Evolutionary conservation across 2,797 vertebrate species (phyloP).

Genomic region (Heliangelus exortis): DNA sequence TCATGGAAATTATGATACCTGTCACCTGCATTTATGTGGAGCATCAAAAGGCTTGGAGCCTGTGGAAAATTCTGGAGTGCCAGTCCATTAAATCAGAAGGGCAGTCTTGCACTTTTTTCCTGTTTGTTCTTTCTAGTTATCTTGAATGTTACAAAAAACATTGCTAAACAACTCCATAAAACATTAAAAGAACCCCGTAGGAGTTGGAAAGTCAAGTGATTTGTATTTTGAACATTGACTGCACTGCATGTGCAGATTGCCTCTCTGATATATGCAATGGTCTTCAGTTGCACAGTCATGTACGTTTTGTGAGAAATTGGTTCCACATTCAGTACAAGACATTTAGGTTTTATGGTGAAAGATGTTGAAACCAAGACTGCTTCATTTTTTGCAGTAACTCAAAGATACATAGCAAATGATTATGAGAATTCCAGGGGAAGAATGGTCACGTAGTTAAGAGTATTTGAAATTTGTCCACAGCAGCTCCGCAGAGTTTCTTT

Average conservation of each 20-base stretch:
- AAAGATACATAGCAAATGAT: background rate
- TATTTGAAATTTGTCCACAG: slow-evolving; percentile 1
- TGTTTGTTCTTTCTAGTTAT: background rate
- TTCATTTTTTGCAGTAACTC: background rate
- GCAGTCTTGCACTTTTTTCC: background rate
- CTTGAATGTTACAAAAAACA: background rate
- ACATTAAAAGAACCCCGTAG: background rate
- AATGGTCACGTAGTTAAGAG: background rate
- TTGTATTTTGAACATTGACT: background rate
- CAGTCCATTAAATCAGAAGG: background rate
- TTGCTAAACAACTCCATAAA: background rate
- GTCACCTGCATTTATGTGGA: no score
- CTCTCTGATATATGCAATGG: background rate
- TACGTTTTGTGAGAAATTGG: background rate
- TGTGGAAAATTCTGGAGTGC: background rate
- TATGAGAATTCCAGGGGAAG: slow-evolving; percentile 15
- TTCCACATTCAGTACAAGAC: background rate
- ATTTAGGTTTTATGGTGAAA: background rate
- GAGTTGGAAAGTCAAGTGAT: background rate
- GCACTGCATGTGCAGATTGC: background rate
- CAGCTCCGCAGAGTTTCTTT: slow-evolving; percentile 19
- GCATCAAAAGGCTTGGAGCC: rapidly evolving
- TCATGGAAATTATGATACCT: background rate
- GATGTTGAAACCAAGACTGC: background rate
- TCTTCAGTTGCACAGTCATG: background rate